A percentile compares a stretch with the other conserved stretches of the same genome.
These are phyloP conservation scores for Hypomesus transpacificus DNA, from an alignment of 2,113 vertebrate genomes.

Conservation along the genomic window DNA sequence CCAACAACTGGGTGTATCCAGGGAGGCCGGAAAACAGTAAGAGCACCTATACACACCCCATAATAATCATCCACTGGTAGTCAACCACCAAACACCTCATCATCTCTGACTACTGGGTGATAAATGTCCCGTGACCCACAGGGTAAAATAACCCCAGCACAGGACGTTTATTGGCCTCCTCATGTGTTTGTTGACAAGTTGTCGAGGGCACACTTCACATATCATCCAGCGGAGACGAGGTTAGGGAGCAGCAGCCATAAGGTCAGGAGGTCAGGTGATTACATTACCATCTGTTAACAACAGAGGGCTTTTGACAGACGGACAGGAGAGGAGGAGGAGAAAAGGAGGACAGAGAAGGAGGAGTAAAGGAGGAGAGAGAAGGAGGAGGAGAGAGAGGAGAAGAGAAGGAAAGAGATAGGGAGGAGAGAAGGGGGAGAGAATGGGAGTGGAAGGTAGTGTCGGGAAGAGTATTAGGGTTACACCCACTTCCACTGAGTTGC, in stretches of 20 bases:
- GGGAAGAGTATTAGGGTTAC: neutral
- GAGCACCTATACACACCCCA: slow-evolving; percentile 36
- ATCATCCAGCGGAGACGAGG: slow-evolving; percentile 68
- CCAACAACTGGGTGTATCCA: slow-evolving; percentile 17
- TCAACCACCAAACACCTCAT: slow-evolving; percentile 69
- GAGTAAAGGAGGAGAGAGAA: slow-evolving; percentile 40
- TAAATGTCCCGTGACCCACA: slow-evolving; percentile 63
- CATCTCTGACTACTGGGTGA: slow-evolving; percentile 58
- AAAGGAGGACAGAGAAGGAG: slow-evolving; percentile 50
- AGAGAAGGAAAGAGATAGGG: neutral
- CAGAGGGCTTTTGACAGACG: slow-evolving; percentile 66
- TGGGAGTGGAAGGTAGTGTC: slow-evolving; percentile 42
- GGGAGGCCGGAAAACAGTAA: neutral
- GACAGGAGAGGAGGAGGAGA: slow-evolving; percentile 32
- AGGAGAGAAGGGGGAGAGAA: too few relatives aligned
- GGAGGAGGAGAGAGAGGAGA: slow-evolving; percentile 61
- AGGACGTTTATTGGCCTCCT: slow-evolving; percentile 56
- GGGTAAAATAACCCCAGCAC: slow-evolving; percentile 66
- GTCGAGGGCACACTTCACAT: slow-evolving; percentile 78
- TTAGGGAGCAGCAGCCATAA: slow-evolving; percentile 56
- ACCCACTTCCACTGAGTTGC: slow-evolving; percentile 11
- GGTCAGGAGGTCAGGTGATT: slow-evolving; percentile 74
- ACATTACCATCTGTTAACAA: slow-evolving; percentile 75
- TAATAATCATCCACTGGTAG: slow-evolving; percentile 52
- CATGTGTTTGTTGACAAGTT: slow-evolving; percentile 84